Conservation (phyloP, 2,113 vertebrate species). For the Tachysurus vachellii region DNA sequence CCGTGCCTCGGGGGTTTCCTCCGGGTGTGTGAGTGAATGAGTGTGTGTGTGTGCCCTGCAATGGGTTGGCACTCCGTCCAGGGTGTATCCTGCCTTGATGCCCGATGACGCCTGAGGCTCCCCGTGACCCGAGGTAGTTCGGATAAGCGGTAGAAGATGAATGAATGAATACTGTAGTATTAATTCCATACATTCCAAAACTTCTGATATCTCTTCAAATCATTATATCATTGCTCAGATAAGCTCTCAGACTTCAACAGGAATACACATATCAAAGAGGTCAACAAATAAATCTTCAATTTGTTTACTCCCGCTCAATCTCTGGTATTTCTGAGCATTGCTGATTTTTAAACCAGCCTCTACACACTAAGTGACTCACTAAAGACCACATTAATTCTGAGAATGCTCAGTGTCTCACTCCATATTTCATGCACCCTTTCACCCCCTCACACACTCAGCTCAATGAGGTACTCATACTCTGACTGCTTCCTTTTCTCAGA, state of each 20-base stretch:
- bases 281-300: neutral
- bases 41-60: no score
- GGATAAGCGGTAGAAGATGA: no score
- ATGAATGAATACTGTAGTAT: conserved; percentile 36
- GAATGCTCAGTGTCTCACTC: neutral
- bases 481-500: neutral
- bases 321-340: neutral
- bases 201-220: neutral
- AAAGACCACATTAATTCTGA: neutral
- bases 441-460: neutral
- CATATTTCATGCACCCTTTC: neutral
- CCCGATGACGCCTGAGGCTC: no score
- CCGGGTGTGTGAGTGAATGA: no score
- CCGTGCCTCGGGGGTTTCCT: no score
- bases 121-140: no score
- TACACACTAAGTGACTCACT: neutral
- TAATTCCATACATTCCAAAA: neutral
- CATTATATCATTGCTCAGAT: neutral
- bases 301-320: neutral
- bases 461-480: neutral
- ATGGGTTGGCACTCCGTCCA: no score
- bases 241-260: neutral
- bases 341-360: neutral
- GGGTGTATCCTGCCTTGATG: no score
- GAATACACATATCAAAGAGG: neutral